phyloP scores from a whole-genome alignment of 1,140 invertebrate species.

The Lasioglossum albipes region DNA sequence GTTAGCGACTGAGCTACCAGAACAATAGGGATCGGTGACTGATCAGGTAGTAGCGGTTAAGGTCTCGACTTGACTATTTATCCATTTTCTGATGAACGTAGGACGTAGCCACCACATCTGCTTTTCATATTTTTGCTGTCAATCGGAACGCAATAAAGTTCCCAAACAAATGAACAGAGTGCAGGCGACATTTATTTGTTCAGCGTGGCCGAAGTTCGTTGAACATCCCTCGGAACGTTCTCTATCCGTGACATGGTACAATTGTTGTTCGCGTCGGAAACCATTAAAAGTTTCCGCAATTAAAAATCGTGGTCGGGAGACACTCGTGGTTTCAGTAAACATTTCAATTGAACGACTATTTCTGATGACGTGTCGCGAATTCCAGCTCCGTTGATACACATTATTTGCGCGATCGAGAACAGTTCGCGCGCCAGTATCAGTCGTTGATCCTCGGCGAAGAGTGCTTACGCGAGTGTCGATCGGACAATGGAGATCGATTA shows the following conservation, averaged over 20 bases:
- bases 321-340: not conserved
- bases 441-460: not conserved
- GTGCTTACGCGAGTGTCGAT: not conserved
- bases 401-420: not conserved
- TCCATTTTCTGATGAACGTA: too few relatives aligned
- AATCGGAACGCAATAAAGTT: too few relatives aligned
- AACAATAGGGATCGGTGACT: too few relatives aligned
- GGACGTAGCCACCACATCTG: too few relatives aligned
- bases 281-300: not conserved
- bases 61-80: too few relatives aligned
- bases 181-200: not conserved
- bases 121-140: too few relatives aligned
- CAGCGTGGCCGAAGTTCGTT: too few relatives aligned
- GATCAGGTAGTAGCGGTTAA: too few relatives aligned
- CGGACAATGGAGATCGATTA: conserved; percentile 13
- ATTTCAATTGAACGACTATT: not conserved
- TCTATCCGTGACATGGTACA: not conserved
- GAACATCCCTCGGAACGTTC: too few relatives aligned
- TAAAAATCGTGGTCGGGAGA: not conserved
- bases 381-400: not conserved
- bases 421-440: not conserved
- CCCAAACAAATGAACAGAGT: too few relatives aligned
- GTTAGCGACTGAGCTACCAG: too few relatives aligned
- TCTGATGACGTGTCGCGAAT: not conserved
- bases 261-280: not conserved